Base-by-base conservation (phyloP, 2,888 invertebrate genomes). In the Unio pictorum region DNA sequence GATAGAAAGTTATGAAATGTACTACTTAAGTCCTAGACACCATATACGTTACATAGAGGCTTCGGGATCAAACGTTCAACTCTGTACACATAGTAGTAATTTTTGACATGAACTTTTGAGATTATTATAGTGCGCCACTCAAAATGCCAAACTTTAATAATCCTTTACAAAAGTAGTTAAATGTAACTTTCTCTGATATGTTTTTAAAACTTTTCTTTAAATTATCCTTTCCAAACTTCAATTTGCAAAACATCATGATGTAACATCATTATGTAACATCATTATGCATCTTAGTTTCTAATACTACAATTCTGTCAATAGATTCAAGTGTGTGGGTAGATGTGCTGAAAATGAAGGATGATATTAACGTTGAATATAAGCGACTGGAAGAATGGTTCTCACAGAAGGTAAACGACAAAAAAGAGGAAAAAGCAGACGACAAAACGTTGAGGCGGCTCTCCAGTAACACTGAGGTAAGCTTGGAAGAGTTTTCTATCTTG, bases 321-420 rank as follows among this genome's bases (percentile, higher is more conserved):
- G 86, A 83, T 60, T 80, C 80, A 63, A 84, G 85, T 67, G 82
- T 91, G 2, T 91, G 91, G 91, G 87, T 87, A n/a, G 86, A 88
- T 45, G 89, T 91, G 1, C 78, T 83, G 34, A 79, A 82, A 26
- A 95, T 97, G 76, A 96, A 96, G 0, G 95, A 95, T 20, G 94
- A 95, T 91, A 93, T 95, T 3, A 94, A 81, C 5, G 84, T 89
- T 34, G 84, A 89, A 73, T 89, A 87, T 71, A 74, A 76, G 26
- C 81, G 84, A 62, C 76, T 89, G 69, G 89, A 89, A 70, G 85
- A 88, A 68, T 74, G 89, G 61, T 89, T 89, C 71, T 96, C 97
- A 86, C 95, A 96, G 88, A 83, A 81, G 61, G 74, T 75, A n/a
- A 20, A 28, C 7, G 5, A 72, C 59, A 63, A 62, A 66, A 7